Conservation (phyloP, 1,140 invertebrate genomes). For the Ceratitis capitata region DNA sequence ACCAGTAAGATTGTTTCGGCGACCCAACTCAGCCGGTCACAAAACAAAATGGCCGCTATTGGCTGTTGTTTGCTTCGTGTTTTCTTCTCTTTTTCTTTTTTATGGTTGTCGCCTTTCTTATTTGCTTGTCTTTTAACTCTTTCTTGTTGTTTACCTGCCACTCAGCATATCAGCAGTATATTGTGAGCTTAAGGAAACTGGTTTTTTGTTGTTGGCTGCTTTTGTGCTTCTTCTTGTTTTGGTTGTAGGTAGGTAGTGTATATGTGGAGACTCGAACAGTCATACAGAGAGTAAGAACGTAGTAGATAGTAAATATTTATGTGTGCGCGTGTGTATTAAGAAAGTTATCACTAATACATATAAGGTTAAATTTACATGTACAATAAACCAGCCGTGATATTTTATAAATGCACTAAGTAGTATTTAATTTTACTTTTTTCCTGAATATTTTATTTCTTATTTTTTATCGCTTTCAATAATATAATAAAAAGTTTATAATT, state of each 20-base stretch:
- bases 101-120: not conserved
- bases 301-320: not conserved
- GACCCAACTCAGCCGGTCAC: not conserved
- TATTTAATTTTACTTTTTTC: too few species aligned
- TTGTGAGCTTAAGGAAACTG: not conserved
- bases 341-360: too few species aligned
- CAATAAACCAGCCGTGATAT: too few species aligned
- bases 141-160: slow-evolving; percentile 34
- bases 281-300: too few species aligned
- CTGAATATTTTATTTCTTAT: too few species aligned
- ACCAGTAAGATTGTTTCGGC: not conserved
- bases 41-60: slow-evolving; percentile 20
- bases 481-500: too few species aligned
- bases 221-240: not conserved
- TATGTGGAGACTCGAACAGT: not conserved
- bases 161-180: not conserved
- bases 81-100: not conserved
- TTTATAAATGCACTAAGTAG: too few species aligned
- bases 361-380: too few species aligned
- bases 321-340: not conserved
- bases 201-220: slow-evolving; percentile 12
- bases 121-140: not conserved
- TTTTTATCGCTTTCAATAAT: too few species aligned
- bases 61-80: not conserved
- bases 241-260: too few species aligned